Base-by-base conservation (phyloP, 2,113 vertebrate species). In the Tringa solitaria region DNA sequence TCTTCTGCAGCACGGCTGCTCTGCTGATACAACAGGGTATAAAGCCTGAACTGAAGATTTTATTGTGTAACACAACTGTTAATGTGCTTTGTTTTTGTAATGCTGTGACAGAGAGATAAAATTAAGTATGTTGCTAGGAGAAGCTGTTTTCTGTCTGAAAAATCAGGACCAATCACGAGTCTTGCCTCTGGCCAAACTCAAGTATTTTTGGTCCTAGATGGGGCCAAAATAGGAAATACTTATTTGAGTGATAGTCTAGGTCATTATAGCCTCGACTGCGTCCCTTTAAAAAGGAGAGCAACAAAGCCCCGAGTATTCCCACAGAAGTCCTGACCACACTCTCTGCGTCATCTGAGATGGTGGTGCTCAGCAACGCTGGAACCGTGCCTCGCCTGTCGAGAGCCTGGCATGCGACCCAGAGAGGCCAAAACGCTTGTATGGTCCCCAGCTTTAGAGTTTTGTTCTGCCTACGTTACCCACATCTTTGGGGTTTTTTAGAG, bases 331-430 rank as follows among this genome's bases (percentile, higher is more conserved):
- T 85, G 80, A 83, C 89, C 91, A 89, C 70, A 32, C 61, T 84
- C 32, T 87, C 86, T 95, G 87, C 79, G 78, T 94, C 89, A 96
- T 89, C 75, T 2, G 78, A 90, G 63, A 81, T 73, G 83, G 60
- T 67, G 90, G 91, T 90, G 94, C 95, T 95, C 39, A 60, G 91
- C 96, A 96, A 92, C 89, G 17, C 94, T 96, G 95, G 96, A 95
- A 87, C 86, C 0, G 3, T 95, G 96, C 92, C 95, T 93, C 0
- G 78, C 84, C 84, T 91, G 56, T 50, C 4, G 11, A 84, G 84
- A 81, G 69, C 77, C 96, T 92, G 93, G 86, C 80, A 18, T 30
- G 57, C 20, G 4, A 78, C 80, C 0, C 11, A 53, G 37, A 56
- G 74, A 73, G 54, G 73, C 83, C 84, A 56, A 78, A 95, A 89